Base-by-base conservation (phyloP, 2,113 vertebrate species). In the Tapirus terrestris region DNA sequence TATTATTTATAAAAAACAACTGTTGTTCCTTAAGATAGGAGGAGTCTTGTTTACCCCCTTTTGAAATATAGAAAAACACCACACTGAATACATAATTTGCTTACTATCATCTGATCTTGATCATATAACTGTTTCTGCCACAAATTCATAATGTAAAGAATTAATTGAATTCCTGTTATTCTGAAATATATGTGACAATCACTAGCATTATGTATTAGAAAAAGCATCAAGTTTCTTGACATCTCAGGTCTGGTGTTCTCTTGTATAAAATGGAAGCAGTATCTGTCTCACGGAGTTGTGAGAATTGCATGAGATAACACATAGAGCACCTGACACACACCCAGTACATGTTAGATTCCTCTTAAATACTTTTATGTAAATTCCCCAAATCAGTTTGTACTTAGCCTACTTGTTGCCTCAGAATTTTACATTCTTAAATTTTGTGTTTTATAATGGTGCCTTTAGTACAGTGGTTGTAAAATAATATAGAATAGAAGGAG, bases 371-470 rank as follows among this genome's bases (percentile, higher is more conserved):
- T 80, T 75, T 29, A 88, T 60, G 14, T 90, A 77, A 63, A 85
- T 61, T 72, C n/a, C 8, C 18, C 36, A 60, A 31, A 39, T 81
- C n/a, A 63, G 2, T 70, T 93, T 96, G 25, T 93, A 4, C 23
- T 82, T 53, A 91, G 17, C 21, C 21, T 93, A 18, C n/a, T 77
- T 96, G 21, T 77, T 91, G 77, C 96, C 77, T 60, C 17, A 76
- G 60, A 95, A 85, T 60, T 94, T 91, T 96, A 20, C 18, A 48
- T 76, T 70, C 25, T 80, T 85, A 91, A 86, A 39, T 81, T 84
- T 53, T 83, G 25, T 91, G 17, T 70, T 97, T 90, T 88, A 43
- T 82, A 81, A 18, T 95, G 80, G 20, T 85, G 31, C 14, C 27
- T 70, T 90, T 77, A 67, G 48, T 81, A 43, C 3, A 63, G 3